Base-by-base conservation (phyloP, 2,797 vertebrate species). In the Choloepus didactylus region DNA sequence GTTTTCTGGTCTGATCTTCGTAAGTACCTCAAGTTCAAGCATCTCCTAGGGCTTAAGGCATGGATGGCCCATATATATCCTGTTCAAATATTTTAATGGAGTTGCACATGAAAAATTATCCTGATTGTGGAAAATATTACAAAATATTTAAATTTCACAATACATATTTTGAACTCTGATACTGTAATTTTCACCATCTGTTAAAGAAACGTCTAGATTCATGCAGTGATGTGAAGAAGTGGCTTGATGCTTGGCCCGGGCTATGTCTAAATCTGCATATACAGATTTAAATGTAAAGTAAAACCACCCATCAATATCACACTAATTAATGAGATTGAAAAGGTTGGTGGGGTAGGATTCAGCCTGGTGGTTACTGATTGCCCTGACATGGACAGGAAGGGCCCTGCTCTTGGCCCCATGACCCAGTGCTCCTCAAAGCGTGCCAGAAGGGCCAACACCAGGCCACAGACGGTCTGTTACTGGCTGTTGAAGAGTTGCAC, bases 111-210 rank as follows among this genome's bases (percentile, higher is more conserved):
- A 46, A 31, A 83, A 88, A 75, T 77, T 15, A 66, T 81, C 54
- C 44, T 60, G 18, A 81, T 29, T 66, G 25, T 2, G 81, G 66
- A 75, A 76, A 70, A 76, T 29, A n/a, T 41, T 41, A 41, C 21
- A 70, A 64, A 87, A 49, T 77, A n/a, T 87, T 94, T 77, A 72
- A 82, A 77, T 87, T 87, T 93, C 18, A 77, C 59, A 35, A 8
- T 44, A 21, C 46, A 70, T 54, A 72, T 87, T 66, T 83, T 38
- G 84, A 12, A 1, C 69, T 56, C 41, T 81, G 67, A 25, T 49
- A 51, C 14, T 72, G 8, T 72, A 77, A n/a, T 59, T 89, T 62
- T 44, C 27, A 87, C 49, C 16, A 8, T 69, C 44, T 75, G 38
- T 92, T 75, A 72, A 76, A 81, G 51, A 62, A 67, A 29, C 19